phyloP scores from a whole-genome alignment of 2,113 vertebrate genomes.

The Myotis brandtii region DNA sequence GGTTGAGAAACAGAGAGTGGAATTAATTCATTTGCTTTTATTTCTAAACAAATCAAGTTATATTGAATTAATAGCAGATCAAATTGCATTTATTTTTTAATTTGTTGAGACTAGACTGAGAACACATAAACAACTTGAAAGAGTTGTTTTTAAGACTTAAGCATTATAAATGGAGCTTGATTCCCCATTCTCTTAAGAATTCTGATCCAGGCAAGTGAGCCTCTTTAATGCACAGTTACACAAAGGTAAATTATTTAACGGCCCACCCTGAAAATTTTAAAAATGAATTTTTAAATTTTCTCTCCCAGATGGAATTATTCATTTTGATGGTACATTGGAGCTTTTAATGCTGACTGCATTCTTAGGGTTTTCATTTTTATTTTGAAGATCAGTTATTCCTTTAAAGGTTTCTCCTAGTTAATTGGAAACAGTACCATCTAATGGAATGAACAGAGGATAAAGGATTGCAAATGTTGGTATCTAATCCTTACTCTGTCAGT shows the following conservation, averaged over 20 bases:
- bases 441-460: slow-evolving; percentile 65
- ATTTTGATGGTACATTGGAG: slow-evolving; percentile 46
- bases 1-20: neutral
- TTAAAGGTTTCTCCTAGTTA: slow-evolving; percentile 61
- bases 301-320: slow-evolving; percentile 53
- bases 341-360: slow-evolving; percentile 60
- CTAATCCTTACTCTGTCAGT: slow-evolving; percentile 43
- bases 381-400: slow-evolving; percentile 62
- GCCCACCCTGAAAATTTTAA: slow-evolving; percentile 42
- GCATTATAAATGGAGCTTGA: neutral
- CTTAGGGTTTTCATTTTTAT: slow-evolving; percentile 68
- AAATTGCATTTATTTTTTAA: slow-evolving; percentile 17
- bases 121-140: slow-evolving; percentile 1
- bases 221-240: slow-evolving; percentile 45
- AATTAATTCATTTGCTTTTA: neutral
- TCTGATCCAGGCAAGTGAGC: neutral
- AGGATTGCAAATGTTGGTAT: slow-evolving; percentile 31
- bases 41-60: neutral
- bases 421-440: slow-evolving; percentile 71
- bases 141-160: neutral
- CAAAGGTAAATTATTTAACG: slow-evolving; percentile 45
- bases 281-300: slow-evolving; percentile 33
- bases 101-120: neutral
- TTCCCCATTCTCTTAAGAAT: slow-evolving; percentile 53
- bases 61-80: neutral